Conservation (phyloP, 2,888 invertebrate genomes). For the Cataglyphis livida region DNA sequence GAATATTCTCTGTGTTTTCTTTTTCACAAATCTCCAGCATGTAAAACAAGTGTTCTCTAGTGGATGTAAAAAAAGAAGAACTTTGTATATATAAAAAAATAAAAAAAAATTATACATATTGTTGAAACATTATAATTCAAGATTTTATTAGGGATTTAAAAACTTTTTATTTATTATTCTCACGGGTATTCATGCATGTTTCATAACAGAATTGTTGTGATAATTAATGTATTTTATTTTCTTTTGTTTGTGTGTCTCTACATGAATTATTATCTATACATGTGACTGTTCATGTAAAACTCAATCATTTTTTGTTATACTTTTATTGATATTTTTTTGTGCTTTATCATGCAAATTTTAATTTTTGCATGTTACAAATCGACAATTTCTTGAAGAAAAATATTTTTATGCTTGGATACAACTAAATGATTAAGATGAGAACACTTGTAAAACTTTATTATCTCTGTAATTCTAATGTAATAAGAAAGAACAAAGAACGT, state of each 20-base stretch:
- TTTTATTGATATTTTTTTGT: slow-evolving; percentile 39
- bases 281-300: slow-evolving; percentile 3
- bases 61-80: slow-evolving; percentile 61
- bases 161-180: slow-evolving; percentile 32
- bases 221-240: slow-evolving; percentile 19
- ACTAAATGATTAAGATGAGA: slow-evolving; percentile 62
- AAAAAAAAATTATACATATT: slow-evolving; percentile 40
- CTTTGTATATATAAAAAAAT: slow-evolving; percentile 66
- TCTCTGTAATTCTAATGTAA: slow-evolving; percentile 47
- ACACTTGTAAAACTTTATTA: slow-evolving; percentile 68
- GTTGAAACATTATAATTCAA: slow-evolving; percentile 24
- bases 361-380: slow-evolving; percentile 26
- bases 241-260: slow-evolving; percentile 25
- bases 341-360: slow-evolving; percentile 25
- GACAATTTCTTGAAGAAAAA: slow-evolving; percentile 24
- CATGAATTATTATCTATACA: neutral
- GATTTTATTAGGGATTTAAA: neutral
- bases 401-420: slow-evolving; percentile 41
- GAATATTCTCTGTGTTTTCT: slow-evolving; percentile 60
- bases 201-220: neutral
- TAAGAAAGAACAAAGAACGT: slow-evolving; percentile 48
- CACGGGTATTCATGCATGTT: slow-evolving; percentile 1
- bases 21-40: slow-evolving; percentile 48
- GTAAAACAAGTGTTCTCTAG: slow-evolving; percentile 70
- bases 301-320: slow-evolving; percentile 18